Base-by-base conservation (phyloP, 1,140 invertebrate species). In the Leucophenga varia region DNA sequence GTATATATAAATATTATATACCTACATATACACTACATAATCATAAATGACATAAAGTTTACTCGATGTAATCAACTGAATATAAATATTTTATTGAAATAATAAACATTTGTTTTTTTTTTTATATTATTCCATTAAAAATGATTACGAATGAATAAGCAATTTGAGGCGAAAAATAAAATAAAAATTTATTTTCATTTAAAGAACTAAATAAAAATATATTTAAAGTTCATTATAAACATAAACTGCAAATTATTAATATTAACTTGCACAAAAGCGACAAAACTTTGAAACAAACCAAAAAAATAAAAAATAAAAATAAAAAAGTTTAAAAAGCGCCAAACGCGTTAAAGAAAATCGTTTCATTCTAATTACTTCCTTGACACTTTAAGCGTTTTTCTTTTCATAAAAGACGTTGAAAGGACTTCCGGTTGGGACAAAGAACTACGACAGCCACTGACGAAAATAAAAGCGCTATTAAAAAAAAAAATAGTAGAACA, bases 361-460 rank as follows among this genome's bases (percentile, higher is more conserved):
- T 59, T 67, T 67, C 64, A 67, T 67, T 68, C 64, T 64, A 69
- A 68, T 64, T 64, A 69, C 64, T 69, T 64, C 64, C 64, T 56
- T 37, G 49, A 47, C 43, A 49, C 49, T 37, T 45, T 12, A 31
- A 21, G 18, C 37, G 19, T 18, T 21, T 20, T 18, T 21, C n/a
- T n/a, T 21, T 39, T 37, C 10, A 16, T 9, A 37, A 16, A 18
- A 10, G 13, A 37, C 12, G n/a, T 39, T 2, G 37, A 12, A n/a
- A n/a, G 57, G 46, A 64, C 58, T 64, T 64, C 50, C 56, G 53
- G 19, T 28, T 51, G 49, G 51, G 60, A 64, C 51, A n/a, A n/a
- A n/a, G n/a, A n/a, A n/a, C n/a, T n/a, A 54, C 51, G 42, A 35
- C 55, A 55, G 34, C 16, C 5, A 35, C 5, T 13, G n/a, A 35